Evolutionary conservation across 2,888 invertebrate species (phyloP).

Genomic region (Plusia festucae): DNA sequence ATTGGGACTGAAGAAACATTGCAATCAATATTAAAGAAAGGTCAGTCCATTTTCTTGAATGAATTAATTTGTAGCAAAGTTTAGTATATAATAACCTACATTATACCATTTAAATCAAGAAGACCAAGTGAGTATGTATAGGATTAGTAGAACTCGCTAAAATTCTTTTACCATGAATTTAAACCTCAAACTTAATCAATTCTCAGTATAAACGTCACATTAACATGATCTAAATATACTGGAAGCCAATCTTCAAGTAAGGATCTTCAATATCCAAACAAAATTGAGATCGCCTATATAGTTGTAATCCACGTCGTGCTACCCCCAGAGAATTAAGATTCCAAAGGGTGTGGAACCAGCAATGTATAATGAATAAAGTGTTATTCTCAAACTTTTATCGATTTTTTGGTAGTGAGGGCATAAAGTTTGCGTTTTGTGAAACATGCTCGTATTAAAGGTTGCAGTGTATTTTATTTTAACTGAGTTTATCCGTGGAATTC

Average conservation of each 20-base stretch:
- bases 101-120: too few relatives aligned
- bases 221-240: constrained; percentile 45
- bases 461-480: constrained; percentile 27
- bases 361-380: constrained; percentile 14
- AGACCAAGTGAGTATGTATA: too few relatives aligned
- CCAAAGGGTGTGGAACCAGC: constrained; percentile 15
- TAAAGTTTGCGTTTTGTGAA: constrained; percentile 35
- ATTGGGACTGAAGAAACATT: too few relatives aligned
- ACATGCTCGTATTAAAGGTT: constrained; percentile 36
- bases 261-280: constrained; percentile 32
- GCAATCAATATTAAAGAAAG: too few relatives aligned
- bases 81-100: too few relatives aligned
- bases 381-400: constrained; percentile 10
- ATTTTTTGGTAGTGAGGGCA: constrained; percentile 15
- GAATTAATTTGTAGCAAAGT: too few relatives aligned
- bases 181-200: constrained; percentile 51
- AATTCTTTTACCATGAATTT: constrained; percentile 50
- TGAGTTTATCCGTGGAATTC: constrained; percentile 11
- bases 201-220: constrained; percentile 42
- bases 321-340: constrained; percentile 27
- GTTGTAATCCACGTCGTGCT: constrained; percentile 33
- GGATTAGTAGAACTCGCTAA: constrained; percentile 59
- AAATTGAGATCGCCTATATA: constrained; percentile 25
- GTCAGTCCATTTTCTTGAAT: too few relatives aligned
- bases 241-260: constrained; percentile 31